Evolutionary conservation across 2,797 vertebrate genomes (phyloP).

Genomic region (Mallotus villosus): DNA sequence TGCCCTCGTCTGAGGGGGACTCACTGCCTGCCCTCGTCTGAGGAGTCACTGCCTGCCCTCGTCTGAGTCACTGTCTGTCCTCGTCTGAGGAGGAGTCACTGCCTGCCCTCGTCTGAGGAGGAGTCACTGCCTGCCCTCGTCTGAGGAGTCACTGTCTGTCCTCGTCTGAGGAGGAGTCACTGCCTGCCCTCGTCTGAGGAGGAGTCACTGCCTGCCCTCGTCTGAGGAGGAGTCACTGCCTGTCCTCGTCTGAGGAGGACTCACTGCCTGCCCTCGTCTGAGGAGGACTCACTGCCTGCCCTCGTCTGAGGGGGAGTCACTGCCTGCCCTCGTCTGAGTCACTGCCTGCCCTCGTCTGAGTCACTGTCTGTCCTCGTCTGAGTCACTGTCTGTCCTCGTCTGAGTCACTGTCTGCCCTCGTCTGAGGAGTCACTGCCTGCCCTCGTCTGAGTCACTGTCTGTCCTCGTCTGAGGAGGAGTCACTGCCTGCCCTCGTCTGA

Average conservation of each 20-base stretch:
- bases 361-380: no score
- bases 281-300: not conserved
- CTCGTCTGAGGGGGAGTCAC: no score
- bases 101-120: not conserved
- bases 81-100: no score
- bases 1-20: slow-evolving; percentile 15
- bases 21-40: not conserved
- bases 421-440: not conserved
- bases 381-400: not conserved
- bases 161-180: no score
- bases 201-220: not conserved
- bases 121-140: not conserved
- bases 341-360: not conserved
- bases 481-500: not conserved
- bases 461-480: no score
- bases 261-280: not conserved
- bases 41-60: not conserved
- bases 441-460: not conserved
- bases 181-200: not conserved
- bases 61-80: not conserved
- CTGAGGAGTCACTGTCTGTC: not conserved
- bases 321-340: not conserved
- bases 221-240: no score
- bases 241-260: slow-evolving; percentile 14
- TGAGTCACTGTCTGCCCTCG: not conserved